Evolutionary conservation across 2,113 vertebrate genomes (phyloP).

Genomic region (Plecotus auritus): DNA sequence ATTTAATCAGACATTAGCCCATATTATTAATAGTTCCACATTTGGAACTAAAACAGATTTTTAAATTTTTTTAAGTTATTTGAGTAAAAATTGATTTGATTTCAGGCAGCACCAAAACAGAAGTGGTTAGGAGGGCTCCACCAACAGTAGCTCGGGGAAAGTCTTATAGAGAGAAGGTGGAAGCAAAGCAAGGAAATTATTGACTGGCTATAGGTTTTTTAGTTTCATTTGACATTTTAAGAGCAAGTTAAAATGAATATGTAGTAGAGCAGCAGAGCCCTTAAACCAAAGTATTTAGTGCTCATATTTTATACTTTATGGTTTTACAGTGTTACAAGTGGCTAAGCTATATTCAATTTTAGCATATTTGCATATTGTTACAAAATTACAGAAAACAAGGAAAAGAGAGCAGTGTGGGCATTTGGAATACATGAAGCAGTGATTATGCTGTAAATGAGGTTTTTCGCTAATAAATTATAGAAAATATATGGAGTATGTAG

Average conservation of each 20-base stretch:
- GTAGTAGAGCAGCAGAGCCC: not conserved
- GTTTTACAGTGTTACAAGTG: constrained; percentile 34
- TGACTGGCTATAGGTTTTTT: not conserved
- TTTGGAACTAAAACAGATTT: constrained; percentile 67
- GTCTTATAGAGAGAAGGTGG: too few species aligned
- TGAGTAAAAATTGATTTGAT: not conserved
- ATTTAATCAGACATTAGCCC: constrained; percentile 80
- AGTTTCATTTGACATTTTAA: constrained; percentile 56
- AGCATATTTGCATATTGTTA: not conserved
- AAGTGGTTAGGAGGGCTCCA: not conserved
- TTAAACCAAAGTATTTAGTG: constrained; percentile 4
- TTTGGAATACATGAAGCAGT: not conserved
- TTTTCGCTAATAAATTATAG: not conserved
- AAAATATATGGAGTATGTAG: not conserved
- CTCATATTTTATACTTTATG: constrained; percentile 26
- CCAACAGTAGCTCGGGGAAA: not conserved
- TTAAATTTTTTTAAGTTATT: not conserved
- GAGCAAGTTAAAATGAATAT: constrained; percentile 67
- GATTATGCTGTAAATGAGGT: not conserved
- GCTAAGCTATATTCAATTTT: constrained; percentile 3
- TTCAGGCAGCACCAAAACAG: not conserved
- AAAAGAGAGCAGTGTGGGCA: not conserved
- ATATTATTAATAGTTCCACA: constrained; percentile 80
- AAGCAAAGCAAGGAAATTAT: not conserved
- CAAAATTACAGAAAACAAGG: not conserved